Evolutionary conservation across 2,888 invertebrate genomes (phyloP).

Genomic region (Parnassius smintheus): DNA sequence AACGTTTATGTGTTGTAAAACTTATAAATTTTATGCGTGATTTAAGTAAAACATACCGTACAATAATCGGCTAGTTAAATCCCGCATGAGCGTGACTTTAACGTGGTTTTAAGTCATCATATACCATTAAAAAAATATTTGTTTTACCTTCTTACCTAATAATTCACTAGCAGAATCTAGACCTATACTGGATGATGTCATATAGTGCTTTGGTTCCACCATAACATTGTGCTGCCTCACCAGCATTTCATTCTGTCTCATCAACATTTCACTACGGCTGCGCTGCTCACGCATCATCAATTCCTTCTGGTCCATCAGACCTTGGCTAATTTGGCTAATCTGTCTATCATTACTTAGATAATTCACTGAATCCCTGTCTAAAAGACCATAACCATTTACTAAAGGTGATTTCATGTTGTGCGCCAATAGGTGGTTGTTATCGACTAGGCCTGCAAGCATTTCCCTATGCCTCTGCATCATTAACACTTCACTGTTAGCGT

Average conservation of each 20-base stretch:
- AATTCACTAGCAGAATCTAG: constrained; percentile 73
- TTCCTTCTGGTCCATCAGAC: constrained; percentile 64
- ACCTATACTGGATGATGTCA: constrained; percentile 68
- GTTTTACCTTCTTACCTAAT: constrained; percentile 60
- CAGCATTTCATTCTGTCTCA: constrained; percentile 69
- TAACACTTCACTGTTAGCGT: constrained; percentile 60
- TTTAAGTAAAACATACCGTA: too few relatives aligned
- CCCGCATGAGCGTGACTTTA: too few relatives aligned
- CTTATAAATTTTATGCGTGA: too few relatives aligned
- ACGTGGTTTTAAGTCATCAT: background rate
- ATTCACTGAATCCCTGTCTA: constrained; percentile 62
- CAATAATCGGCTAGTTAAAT: too few relatives aligned
- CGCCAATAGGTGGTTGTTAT: constrained; percentile 59
- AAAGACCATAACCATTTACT: constrained; percentile 64
- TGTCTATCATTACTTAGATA: constrained; percentile 68
- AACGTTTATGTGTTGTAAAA: too few relatives aligned
- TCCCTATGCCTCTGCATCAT: constrained; percentile 70
- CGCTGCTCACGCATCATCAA: constrained; percentile 59
- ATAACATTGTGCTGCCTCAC: constrained; percentile 62
- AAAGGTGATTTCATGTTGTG: constrained; percentile 58
- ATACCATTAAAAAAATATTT: background rate
- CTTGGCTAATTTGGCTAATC: constrained; percentile 67
- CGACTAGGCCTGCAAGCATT: constrained; percentile 66
- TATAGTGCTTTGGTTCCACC: constrained; percentile 67
- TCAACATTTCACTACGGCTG: constrained; percentile 61